Evolutionary conservation across 2,113 vertebrate species (phyloP).

Genomic region (Lamprotornis superbus): DNA sequence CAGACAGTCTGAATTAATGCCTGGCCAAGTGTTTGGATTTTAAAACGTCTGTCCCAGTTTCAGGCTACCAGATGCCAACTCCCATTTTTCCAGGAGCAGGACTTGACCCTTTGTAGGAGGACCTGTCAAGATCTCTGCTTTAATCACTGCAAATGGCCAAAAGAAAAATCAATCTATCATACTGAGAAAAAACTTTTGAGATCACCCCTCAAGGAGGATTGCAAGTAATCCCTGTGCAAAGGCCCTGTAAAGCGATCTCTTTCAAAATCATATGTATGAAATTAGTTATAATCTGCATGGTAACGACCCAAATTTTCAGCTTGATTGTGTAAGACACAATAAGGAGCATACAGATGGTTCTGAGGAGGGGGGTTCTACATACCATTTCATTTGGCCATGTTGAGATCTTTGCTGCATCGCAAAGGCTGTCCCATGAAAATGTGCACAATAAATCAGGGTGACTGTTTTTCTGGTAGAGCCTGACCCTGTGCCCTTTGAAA

Average conservation of each 20-base stretch:
- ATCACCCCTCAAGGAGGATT: slow-evolving; percentile 66
- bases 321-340: slow-evolving; percentile 47
- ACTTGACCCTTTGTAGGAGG: slow-evolving; percentile 39
- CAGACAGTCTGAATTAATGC: slow-evolving; percentile 45
- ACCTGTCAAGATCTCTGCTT: slow-evolving; percentile 47
- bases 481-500: slow-evolving; percentile 29
- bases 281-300: slow-evolving; percentile 73
- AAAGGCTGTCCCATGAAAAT: not conserved
- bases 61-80: slow-evolving; percentile 47
- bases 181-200: slow-evolving; percentile 61
- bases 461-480: slow-evolving; percentile 14
- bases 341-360: slow-evolving; percentile 55
- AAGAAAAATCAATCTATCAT: slow-evolving; percentile 61
- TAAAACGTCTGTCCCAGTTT: slow-evolving; percentile 22
- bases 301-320: slow-evolving; percentile 62
- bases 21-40: slow-evolving; percentile 15
- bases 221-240: slow-evolving; percentile 69
- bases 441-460: slow-evolving; percentile 6
- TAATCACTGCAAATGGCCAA: slow-evolving; percentile 36
- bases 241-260: slow-evolving; percentile 72
- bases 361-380: not conserved
- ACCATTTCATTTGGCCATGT: not conserved
- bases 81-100: slow-evolving; percentile 21
- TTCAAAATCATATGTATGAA: slow-evolving; percentile 75
- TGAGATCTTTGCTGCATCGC: not conserved